These are phyloP conservation scores for Cossypha heuglini DNA, from an alignment of 2,797 vertebrate genomes.

Conservation along the genomic window DNA sequence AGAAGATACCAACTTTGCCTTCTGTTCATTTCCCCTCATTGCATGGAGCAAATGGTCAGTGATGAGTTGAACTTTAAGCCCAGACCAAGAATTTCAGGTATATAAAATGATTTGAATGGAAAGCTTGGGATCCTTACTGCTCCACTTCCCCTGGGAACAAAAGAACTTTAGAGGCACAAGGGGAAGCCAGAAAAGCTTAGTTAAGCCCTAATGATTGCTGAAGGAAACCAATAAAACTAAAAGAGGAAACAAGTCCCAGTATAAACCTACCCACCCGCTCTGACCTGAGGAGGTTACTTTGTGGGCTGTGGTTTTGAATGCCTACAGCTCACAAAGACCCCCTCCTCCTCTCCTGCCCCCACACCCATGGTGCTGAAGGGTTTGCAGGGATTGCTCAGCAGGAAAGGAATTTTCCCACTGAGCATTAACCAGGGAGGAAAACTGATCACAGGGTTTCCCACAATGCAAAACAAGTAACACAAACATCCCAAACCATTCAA, in stretches of 20 bases:
- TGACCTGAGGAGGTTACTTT: slow-evolving; percentile 7
- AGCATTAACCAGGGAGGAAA: neutral
- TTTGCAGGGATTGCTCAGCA: neutral
- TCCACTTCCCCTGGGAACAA: neutral
- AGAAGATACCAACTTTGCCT: neutral
- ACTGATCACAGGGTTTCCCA: neutral
- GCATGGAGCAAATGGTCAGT: neutral
- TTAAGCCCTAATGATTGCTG: slow-evolving; percentile 45
- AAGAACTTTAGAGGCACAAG: slow-evolving; percentile 14
- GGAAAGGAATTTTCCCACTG: slow-evolving; percentile 19
- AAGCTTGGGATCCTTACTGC: neutral
- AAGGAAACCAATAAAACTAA: slow-evolving; percentile 60
- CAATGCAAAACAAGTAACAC: neutral
- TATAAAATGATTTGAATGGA: neutral
- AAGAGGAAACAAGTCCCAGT: slow-evolving; percentile 36
- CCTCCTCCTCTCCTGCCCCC: neutral
- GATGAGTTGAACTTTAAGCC: neutral
- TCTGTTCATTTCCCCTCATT: neutral
- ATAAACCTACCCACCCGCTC: neutral
- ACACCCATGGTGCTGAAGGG: neutral
- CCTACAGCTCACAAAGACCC: neutral
- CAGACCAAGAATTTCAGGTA: neutral
- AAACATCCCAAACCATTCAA: neutral
- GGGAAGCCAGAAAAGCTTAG: slow-evolving; percentile 51
- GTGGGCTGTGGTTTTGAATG: slow-evolving; percentile 43